These are phyloP conservation scores for Sphaerophoria taeniata DNA, from an alignment of 2,888 invertebrate genomes.

Conservation along the genomic window DNA sequence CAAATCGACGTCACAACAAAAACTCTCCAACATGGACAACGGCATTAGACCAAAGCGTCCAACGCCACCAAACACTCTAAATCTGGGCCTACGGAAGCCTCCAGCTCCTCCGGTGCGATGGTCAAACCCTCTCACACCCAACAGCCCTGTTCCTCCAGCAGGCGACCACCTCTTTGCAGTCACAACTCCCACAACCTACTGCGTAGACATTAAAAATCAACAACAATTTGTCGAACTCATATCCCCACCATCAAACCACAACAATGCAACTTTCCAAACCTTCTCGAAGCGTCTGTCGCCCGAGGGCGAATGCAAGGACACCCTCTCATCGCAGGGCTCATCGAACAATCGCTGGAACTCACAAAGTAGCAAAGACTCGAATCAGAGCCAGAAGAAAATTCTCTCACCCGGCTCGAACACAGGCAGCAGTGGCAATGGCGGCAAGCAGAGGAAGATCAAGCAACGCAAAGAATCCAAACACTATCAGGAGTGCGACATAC, in stretches of 20 bases:
- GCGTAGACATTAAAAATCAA: conserved; percentile 83
- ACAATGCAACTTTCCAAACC: conserved; percentile 83
- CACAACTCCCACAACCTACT: conserved; percentile 93
- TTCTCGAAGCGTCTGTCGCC: conserved; percentile 89
- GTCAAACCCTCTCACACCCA: conserved; percentile 89
- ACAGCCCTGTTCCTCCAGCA: conserved; percentile 82
- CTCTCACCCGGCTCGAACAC: conserved; percentile 81
- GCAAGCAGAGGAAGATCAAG: conserved; percentile 84
- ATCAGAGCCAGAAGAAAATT: conserved; percentile 83
- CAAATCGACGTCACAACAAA: conserved; percentile 84
- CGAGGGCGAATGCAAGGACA: conserved; percentile 85
- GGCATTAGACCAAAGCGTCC: conserved; percentile 87
- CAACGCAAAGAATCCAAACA: conserved; percentile 87
- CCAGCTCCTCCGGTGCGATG: conserved; percentile 93
- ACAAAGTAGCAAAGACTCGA: conserved; percentile 84
- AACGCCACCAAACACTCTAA: conserved; percentile 92
- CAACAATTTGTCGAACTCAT: conserved; percentile 81
- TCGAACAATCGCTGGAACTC: conserved; percentile 80
- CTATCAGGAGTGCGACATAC: conserved; percentile 92
- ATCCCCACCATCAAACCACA: conserved; percentile 80
- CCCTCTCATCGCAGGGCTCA: conserved; percentile 87
- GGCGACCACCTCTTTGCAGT: conserved; percentile 93
- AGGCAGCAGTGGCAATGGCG: conserved; percentile 80
- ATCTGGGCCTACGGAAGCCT: conserved; percentile 86
- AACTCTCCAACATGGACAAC: conserved; percentile 80